Evolutionary conservation across 2,797 vertebrate species (phyloP).

Genomic region (Chaetodon trifasciatus): DNA sequence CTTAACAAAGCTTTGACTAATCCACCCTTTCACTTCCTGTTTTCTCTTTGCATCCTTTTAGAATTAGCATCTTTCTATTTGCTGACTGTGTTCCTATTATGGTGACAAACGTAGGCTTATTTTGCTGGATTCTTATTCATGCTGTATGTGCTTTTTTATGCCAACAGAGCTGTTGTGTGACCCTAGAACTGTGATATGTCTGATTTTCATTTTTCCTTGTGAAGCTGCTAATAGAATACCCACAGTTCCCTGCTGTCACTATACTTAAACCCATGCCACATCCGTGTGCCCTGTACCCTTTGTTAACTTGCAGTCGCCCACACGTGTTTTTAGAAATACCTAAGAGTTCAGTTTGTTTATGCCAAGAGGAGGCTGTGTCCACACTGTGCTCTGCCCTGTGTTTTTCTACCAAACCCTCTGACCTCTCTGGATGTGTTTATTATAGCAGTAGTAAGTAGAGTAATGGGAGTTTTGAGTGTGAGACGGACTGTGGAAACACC

Average conservation of each 20-base stretch:
- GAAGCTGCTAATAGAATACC: neutral
- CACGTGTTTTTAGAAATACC: conserved; percentile 45
- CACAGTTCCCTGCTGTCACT: conserved; percentile 16
- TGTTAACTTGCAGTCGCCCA: conserved; percentile 30
- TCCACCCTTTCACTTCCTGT: conserved; percentile 57
- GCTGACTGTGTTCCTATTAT: conserved; percentile 18
- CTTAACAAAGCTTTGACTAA: conserved; percentile 46
- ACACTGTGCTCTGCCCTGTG: neutral
- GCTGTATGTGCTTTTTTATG: neutral
- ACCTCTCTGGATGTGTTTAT: conserved; percentile 54
- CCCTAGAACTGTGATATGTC: neutral
- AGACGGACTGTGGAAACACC: conserved; percentile 71
- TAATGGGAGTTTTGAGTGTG: conserved; percentile 29
- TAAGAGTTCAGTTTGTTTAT: conserved; percentile 38
- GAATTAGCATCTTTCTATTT: neutral
- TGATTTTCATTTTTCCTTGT: conserved; percentile 17
- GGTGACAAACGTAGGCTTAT: neutral
- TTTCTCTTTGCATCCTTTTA: conserved; percentile 20
- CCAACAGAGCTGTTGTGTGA: conserved; percentile 14
- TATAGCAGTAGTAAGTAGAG: conserved; percentile 37
- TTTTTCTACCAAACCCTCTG: conserved; percentile 39
- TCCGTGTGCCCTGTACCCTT: conserved; percentile 15
- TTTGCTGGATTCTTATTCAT: conserved; percentile 17
- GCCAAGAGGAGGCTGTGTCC: conserved; percentile 27
- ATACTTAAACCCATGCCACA: conserved; percentile 52